Base-by-base conservation (phyloP, 2,888 invertebrate species). In the Synanthedon andrenaeformis region DNA sequence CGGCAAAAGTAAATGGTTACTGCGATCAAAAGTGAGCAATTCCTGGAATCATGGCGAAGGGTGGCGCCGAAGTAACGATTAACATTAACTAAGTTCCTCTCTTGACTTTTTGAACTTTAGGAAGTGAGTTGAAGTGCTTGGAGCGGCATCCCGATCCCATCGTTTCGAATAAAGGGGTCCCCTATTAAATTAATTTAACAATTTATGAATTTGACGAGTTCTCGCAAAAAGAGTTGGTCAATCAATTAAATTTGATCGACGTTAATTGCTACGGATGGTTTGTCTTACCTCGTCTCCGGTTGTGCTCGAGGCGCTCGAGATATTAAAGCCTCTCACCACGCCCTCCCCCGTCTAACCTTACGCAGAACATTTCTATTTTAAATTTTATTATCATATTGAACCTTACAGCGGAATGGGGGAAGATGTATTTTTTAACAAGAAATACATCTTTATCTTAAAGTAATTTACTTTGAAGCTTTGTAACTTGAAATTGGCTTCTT, bases 161-260 rank as follows among this genome's bases (percentile, higher is more conserved):
- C 42, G 59, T 58, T 56, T 57, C 58, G 57, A 58, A 58, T 55
- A 56, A 53, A 57, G 28, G 53, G 60, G 59, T 65, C 59, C 68
- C 1, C 67, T 70, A 70, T 75, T 71, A 70, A 66, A 75, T 73
- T 73, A 70, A 76, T 76, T 68, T 65, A 66, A 72, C 70, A 70
- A 72, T 72, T 66, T 72, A 66, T 66, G 61, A 70, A 66, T 65
- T 64, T 58, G 56, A 55, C 56, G 59, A 59, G 59, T 61, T 62
- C 61, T 58, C 56, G 59, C 51, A 51, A 35, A 54, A 54, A 35
- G 54, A 54, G 53, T 51, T 42, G 53, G 42, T 51, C 65, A 65
- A 69, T 71, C 69, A 69, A 70, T 70, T 67, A 63, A 60, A 52
- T 65, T 64, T 63, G 65, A 66, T 62, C 55, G 59, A 54, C 58